Base-by-base conservation (phyloP, 1,140 invertebrate species). In the Microvelia longipes region DNA sequence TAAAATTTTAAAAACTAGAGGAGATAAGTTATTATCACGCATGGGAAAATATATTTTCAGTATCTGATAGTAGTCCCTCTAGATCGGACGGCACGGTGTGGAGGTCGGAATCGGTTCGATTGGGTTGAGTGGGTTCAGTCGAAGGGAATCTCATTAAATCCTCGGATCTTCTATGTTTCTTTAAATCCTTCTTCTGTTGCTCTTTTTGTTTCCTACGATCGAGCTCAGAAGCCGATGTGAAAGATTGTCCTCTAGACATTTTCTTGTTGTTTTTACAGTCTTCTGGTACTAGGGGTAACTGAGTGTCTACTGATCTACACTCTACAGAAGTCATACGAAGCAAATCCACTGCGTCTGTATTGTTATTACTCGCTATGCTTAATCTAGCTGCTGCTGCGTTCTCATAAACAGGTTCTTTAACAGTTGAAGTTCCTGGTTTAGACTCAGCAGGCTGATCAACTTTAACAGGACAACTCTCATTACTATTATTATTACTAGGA, bases 61-160 rank as follows among this genome's bases (percentile, higher is more conserved):
- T 84, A 75, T 85, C 84, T 27, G 85, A 85, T 13, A 86, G 78
- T 25, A 86, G 77, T 68, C 85, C 85, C 74, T 86, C 84, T 72
- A 86, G 77, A 77, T 86, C 85, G 63, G 84, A 85, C 70, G 85
- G 85, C 76, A 86, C 83, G 71, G 84, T 85, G 75, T 85, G 65
- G 25, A 64, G 28, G 13, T 26, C 28, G 19, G 69, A n/a, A 14
- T 63, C 63, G 1, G 26, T 24, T 5, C 14, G 24, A 14, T 14
- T 25, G 1, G 30, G 30, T 25, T 28, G 24, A 13, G 25, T 11
- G 71, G 75, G 15, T 27, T 72, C 69, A 15, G 1, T 30, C 14
- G 69, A 70, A 25, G 73, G 73, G 66, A 72, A 71, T 28, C 69
- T 26, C 35, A 70, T 71, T 24, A 70, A 61, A 60, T 73, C 73